Conservation (phyloP, 2,888 invertebrate genomes). For the Tolmerus cingulatus region DNA sequence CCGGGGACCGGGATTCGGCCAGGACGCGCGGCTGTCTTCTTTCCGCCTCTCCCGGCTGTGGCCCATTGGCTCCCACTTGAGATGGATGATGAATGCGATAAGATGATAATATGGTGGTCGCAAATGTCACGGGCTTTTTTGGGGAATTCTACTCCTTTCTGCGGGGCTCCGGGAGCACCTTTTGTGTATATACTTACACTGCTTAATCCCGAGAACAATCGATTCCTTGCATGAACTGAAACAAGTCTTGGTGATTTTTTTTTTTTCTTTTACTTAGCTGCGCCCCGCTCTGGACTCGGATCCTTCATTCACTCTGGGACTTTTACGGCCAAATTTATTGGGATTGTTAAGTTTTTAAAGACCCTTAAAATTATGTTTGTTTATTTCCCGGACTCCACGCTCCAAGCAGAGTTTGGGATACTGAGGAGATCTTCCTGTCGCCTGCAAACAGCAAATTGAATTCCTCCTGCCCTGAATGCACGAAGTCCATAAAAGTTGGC, state of each 20-base stretch:
- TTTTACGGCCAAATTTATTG: neutral
- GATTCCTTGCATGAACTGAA: conserved; percentile 22
- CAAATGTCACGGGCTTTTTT: conserved; percentile 31
- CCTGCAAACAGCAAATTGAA: neutral
- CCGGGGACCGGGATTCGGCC: neutral
- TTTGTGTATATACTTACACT: neutral
- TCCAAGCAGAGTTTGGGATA: neutral
- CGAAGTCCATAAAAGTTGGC: neutral
- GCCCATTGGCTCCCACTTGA: conserved; percentile 12
- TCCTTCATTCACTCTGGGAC: neutral
- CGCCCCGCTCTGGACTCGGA: neutral
- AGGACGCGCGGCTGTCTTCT: neutral
- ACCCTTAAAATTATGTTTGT: neutral
- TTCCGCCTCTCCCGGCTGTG: neutral
- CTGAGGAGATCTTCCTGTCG: neutral
- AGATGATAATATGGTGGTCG: conserved; percentile 42
- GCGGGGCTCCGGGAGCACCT: neutral
- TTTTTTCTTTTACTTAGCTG: too few relatives aligned
- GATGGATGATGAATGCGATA: conserved; percentile 38
- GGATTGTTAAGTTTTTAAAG: neutral
- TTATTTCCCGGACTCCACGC: neutral
- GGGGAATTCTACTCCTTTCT: conserved; percentile 15
- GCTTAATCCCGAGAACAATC: conserved; percentile 11
- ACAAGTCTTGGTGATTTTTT: neutral
- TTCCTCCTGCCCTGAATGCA: neutral